phyloP scores from a whole-genome alignment of 2,888 invertebrate species.

The Orthosia gothica region DNA sequence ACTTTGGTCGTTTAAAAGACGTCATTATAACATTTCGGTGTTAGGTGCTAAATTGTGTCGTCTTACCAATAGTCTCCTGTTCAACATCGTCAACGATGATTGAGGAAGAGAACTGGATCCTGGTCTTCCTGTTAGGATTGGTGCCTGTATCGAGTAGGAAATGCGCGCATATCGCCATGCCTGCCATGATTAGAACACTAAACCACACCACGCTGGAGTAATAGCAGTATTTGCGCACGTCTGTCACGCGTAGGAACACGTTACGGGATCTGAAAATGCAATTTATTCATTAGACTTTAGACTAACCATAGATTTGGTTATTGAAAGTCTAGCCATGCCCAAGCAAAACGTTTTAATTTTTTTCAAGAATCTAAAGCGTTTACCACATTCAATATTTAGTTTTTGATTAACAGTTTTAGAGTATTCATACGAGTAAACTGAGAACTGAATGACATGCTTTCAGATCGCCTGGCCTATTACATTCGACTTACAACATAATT shows the following conservation, averaged over 20 bases:
- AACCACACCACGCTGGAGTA: slow-evolving; percentile 96
- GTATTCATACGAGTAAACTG: neutral
- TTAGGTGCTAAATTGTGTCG: neutral
- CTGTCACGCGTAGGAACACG: slow-evolving; percentile 96
- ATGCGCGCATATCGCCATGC: slow-evolving; percentile 95
- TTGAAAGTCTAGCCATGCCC: neutral
- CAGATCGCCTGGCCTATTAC: neutral
- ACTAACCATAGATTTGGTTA: neutral
- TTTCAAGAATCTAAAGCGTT: neutral
- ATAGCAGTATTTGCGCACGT: slow-evolving; percentile 96
- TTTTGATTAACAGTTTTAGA: neutral
- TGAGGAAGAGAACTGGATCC: slow-evolving; percentile 84
- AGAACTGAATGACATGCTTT: neutral
- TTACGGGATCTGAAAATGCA: slow-evolving; percentile 93
- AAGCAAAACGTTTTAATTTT: neutral
- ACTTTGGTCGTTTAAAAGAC: neutral
- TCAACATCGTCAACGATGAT: slow-evolving; percentile 90
- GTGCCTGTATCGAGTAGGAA: slow-evolving; percentile 94
- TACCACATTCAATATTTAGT: too few relatives aligned
- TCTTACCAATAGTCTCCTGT: slow-evolving; percentile 94
- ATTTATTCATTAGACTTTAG: slow-evolving; percentile 4
- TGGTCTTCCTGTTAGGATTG: slow-evolving; percentile 88
- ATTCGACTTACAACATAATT: too few relatives aligned
- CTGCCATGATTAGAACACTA: slow-evolving; percentile 93
- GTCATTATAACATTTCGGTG: neutral